A percentile compares a stretch with the other conserved stretches of the same genome.
phyloP scores from a whole-genome alignment of 2,888 invertebrate species.

The Diadromus collaris region DNA sequence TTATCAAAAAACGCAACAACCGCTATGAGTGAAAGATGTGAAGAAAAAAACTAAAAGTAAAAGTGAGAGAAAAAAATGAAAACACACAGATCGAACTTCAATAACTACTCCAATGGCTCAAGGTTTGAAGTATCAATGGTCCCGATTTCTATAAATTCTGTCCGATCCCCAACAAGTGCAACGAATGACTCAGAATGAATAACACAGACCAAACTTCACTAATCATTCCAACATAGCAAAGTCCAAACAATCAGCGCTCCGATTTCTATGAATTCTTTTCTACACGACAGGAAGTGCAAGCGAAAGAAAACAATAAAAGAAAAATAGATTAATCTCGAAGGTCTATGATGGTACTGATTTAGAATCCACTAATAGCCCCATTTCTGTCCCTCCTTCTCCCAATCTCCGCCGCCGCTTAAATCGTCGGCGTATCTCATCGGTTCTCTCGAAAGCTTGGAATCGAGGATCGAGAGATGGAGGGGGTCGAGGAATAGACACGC shows the following conservation, averaged over 20 bases:
- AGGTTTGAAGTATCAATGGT: background rate
- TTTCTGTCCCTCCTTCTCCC: background rate
- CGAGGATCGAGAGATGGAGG: background rate
- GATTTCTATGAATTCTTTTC: background rate
- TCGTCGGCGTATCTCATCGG: constrained; percentile 2
- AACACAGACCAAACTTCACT: background rate
- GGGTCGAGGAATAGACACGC: background rate
- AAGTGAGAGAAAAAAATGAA: background rate
- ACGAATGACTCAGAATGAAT: background rate
- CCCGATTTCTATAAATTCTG: too few species aligned
- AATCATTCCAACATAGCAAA: background rate
- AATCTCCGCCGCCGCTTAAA: background rate
- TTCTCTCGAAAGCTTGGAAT: background rate
- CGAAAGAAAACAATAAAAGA: background rate
- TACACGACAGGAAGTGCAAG: too few species aligned
- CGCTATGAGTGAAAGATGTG: background rate
- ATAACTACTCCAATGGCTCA: background rate
- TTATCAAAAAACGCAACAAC: background rate
- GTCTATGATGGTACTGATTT: background rate
- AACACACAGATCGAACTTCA: background rate
- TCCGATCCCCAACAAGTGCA: too few species aligned
- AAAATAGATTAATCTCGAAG: background rate
- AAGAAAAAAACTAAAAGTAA: background rate
- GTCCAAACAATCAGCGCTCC: background rate
- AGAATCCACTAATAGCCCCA: background rate